A percentile compares a stretch with the other conserved stretches of the same genome.
Conservation (phyloP, 1,140 invertebrate genomes). For the Harlomillsia oculata region DNA sequence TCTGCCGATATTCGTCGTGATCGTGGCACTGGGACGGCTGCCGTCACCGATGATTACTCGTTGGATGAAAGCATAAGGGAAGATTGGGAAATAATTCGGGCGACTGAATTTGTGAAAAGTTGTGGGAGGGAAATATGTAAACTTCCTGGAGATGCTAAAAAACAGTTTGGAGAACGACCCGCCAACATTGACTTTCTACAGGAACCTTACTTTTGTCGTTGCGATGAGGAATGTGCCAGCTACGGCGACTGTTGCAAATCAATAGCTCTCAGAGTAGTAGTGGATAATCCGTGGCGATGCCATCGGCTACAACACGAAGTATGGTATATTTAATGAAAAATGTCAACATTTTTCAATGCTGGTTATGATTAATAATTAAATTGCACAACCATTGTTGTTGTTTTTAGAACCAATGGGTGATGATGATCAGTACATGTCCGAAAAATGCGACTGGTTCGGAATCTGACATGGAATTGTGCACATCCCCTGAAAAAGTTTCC, state of each 20-base stretch:
- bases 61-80: background rate
- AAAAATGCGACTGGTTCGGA: background rate
- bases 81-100: background rate
- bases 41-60: background rate
- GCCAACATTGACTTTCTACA: background rate
- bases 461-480: conserved; percentile 10
- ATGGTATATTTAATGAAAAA: background rate
- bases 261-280: background rate
- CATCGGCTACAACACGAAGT: conserved; percentile 12
- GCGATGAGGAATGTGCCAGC: conserved; percentile 15
- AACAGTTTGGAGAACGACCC: background rate
- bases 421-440: conserved; percentile 29
- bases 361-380: background rate
- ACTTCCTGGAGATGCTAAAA: background rate
- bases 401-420: conserved; percentile 3
- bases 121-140: background rate
- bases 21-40: background rate
- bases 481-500: background rate
- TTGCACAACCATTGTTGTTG: background rate
- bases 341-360: background rate
- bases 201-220: conserved; percentile 17
- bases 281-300: conserved; percentile 19
- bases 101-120: background rate
- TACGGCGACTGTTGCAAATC: conserved; percentile 27
- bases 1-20: background rate